Base-by-base conservation (phyloP, 2,797 vertebrate species). In the Oophaga sylvatica region DNA sequence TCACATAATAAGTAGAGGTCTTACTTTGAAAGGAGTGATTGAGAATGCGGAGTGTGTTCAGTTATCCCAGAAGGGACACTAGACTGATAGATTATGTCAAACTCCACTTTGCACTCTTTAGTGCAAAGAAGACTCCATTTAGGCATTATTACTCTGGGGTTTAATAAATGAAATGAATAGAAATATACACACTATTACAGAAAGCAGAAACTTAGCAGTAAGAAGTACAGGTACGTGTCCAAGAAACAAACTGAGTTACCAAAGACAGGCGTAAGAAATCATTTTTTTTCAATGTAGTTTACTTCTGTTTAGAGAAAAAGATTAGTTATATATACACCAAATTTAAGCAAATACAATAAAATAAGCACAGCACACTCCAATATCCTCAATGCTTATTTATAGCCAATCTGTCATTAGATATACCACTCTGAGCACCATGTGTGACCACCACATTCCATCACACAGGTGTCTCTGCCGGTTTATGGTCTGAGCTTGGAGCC, bases 11-110 rank as follows among this genome's bases (percentile, higher is more conserved):
- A 57, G 45, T 0, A 83, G 0, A 81, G 45, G 29, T 71, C 62
- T 81, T 9, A 48, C 70, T 17, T 45, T 84, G 65, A 65, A 87
- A 19, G 73, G 65, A 9, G 60, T 20, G 82, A 89, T 63, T 85
- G 60, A 81, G 16, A 35, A 91, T 82, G 81, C 48, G 0, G 26
- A 3, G 76, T 65, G 20, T 20, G 22, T 29, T 11, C 57, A 7
- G 53, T 35, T 57, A 56, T 56, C 75, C 75, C 45, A 77, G 48
- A n/a, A 77, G 75, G n/a, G 5, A 22, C 48, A 26, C 75, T 26
- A 53, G 6, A 53, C 75, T n/a, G 75, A 77, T 56, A 56, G 53
- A 77, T n/a, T 77, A 56, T 56, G n/a, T 56, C 75, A 56, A 26
- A 56, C 75, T 53, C 48, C 48, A 53, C 45, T 16, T 56, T 26